Base-by-base conservation (phyloP, 2,113 vertebrate species). In the Corynorhinus townsendii region DNA sequence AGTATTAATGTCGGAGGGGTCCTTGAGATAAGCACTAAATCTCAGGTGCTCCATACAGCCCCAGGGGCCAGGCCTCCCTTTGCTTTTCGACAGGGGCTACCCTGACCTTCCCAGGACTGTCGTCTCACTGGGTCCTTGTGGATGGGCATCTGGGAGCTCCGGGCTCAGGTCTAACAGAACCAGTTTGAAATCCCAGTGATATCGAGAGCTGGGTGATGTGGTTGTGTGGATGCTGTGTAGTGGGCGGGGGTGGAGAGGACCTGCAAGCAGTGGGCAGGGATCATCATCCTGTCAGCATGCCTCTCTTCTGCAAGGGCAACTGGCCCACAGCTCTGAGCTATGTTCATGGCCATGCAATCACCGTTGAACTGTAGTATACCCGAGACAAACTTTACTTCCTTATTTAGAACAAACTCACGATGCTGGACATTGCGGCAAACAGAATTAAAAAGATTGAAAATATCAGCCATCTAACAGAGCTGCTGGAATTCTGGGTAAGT, bases 371-470 rank as follows among this genome's bases (percentile, higher is more conserved):
- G 45, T 56, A 22, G 22, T 94, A 86, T 62, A 96, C 17, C 16
- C 2, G 6, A 17, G 38, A 95, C 62, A 97, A 17, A 8, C 69
- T 90, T 96, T 97, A 26, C 97, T 91, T 98, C 71, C 81, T 97
- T 97, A 14, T 97, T 98, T 92, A 99, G 99, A 99, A 99, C 98
- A 99, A 99, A 97, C 99, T 99, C 93, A 99, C 99, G 7, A 99
- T 99, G 96, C 98, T 99, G 98, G 99, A 99, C 97, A 99, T 99
- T 40, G 99, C 99, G 71, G 98, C 99, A 88, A 99, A 99, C 97
- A 99, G 99, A 97, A 99, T 99, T 91, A 99, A 99, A 98, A 99
- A 99, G 98, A 99, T 99, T 35, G 99, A 99, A 97, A 99, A 99
- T 86, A 98, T 99, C 98, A 98, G 98, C 91, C 99, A 99, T 96